These are phyloP conservation scores for Leucopsar rothschildi DNA, from an alignment of 2,113 vertebrate genomes.

Conservation along the genomic window DNA sequence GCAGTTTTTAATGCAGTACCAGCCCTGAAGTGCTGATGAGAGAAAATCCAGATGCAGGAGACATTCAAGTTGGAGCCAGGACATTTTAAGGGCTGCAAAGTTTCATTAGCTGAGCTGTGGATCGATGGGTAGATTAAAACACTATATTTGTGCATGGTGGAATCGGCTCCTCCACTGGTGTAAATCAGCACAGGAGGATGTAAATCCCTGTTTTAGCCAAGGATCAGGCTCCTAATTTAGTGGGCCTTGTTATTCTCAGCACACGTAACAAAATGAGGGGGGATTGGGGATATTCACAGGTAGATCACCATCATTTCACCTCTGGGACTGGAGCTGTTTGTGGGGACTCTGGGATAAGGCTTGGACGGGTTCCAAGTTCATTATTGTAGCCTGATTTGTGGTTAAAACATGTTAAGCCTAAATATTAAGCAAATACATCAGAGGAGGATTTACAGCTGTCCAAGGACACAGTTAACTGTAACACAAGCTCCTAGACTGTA, in stretches of 20 bases:
- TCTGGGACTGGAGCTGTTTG: slow-evolving; percentile 48
- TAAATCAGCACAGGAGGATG: slow-evolving; percentile 36
- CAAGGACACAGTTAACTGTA: slow-evolving; percentile 71
- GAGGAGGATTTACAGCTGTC: slow-evolving; percentile 64
- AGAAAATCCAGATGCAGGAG: slow-evolving; percentile 58
- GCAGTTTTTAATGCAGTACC: slow-evolving; percentile 51
- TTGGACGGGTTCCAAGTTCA: slow-evolving; percentile 53
- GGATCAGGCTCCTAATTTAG: slow-evolving; percentile 48
- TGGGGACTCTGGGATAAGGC: slow-evolving; percentile 50
- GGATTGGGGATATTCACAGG: slow-evolving; percentile 13
- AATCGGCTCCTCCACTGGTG: slow-evolving; percentile 17
- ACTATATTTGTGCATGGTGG: slow-evolving; percentile 1
- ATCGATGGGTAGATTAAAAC: slow-evolving; percentile 44
- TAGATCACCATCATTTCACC: slow-evolving; percentile 33
- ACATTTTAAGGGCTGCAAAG: slow-evolving; percentile 45
- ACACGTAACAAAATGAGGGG: slow-evolving; percentile 1
- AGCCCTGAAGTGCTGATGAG: slow-evolving; percentile 35
- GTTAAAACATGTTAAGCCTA: slow-evolving; percentile 68
- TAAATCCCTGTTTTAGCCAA: slow-evolving; percentile 29
- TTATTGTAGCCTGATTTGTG: slow-evolving; percentile 58
- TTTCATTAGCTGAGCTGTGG: slow-evolving; percentile 59
- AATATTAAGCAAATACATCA: slow-evolving; percentile 71
- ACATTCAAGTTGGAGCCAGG: slow-evolving; percentile 39
- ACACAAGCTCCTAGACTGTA: slow-evolving; percentile 58
- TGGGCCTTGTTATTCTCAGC: slow-evolving; percentile 34